These are phyloP conservation scores for Salarias fasciatus DNA, from an alignment of 2,797 vertebrate genomes.

Conservation along the genomic window DNA sequence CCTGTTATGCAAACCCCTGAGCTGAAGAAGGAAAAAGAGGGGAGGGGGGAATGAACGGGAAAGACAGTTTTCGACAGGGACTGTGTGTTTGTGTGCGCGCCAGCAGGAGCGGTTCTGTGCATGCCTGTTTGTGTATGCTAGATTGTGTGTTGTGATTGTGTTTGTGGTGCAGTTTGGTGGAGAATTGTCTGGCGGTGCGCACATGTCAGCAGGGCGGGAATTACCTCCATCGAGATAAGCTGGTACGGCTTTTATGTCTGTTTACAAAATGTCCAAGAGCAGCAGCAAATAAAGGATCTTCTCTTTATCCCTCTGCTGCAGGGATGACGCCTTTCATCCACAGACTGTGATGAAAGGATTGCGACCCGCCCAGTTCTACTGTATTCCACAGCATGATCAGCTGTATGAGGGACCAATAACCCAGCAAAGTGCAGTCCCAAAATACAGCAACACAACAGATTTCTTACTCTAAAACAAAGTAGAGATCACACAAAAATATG, in stretches of 20 bases:
- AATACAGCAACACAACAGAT: slow-evolving; percentile 24
- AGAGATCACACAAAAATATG: not conserved
- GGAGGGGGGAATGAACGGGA: slow-evolving; percentile 66
- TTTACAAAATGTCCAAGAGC: slow-evolving; percentile 70
- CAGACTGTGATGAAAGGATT: slow-evolving; percentile 32
- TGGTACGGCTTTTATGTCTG: slow-evolving; percentile 67
- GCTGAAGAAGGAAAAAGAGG: slow-evolving; percentile 75
- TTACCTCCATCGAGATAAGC: slow-evolving; percentile 69
- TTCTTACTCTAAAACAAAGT: not conserved
- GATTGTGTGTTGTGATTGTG: slow-evolving; percentile 53
- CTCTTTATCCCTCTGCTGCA: slow-evolving; percentile 31
- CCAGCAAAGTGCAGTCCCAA: slow-evolving; percentile 10
- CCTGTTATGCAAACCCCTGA: slow-evolving; percentile 96
- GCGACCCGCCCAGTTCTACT: slow-evolving; percentile 47
- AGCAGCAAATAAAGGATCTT: slow-evolving; percentile 55
- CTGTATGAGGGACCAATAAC: slow-evolving; percentile 23
- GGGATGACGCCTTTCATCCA: slow-evolving; percentile 60
- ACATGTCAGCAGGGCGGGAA: slow-evolving; percentile 67
- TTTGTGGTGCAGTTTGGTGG: slow-evolving; percentile 48
- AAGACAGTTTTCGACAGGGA: slow-evolving; percentile 73
- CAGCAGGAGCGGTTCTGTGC: slow-evolving; percentile 49
- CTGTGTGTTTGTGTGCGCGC: slow-evolving; percentile 66
- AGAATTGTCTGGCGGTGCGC: slow-evolving; percentile 61
- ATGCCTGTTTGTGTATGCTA: slow-evolving; percentile 49
- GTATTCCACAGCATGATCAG: slow-evolving; percentile 36